These are phyloP conservation scores for Chaenocephalus aceratus DNA, from an alignment of 2,113 vertebrate species.

Conservation along the genomic window DNA sequence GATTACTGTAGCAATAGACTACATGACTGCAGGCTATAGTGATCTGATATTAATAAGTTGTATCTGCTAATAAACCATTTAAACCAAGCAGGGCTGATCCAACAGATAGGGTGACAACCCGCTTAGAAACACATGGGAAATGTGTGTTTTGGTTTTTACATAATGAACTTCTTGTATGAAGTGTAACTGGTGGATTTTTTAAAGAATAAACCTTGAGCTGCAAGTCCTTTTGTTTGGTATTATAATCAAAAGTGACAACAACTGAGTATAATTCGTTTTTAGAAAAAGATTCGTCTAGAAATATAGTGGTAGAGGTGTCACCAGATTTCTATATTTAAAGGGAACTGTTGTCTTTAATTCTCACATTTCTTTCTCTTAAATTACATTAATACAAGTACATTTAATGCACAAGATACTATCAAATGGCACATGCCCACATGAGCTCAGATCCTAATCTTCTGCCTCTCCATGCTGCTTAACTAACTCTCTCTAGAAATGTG, in stretches of 20 bases:
- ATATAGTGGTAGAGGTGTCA: neutral
- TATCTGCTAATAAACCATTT: slow-evolving; percentile 59
- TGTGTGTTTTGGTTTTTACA: neutral
- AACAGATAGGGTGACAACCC: slow-evolving; percentile 3
- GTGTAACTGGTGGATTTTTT: neutral
- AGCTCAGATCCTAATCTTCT: slow-evolving; percentile 19
- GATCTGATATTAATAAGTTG: slow-evolving; percentile 63
- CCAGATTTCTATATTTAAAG: neutral
- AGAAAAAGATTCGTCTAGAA: neutral
- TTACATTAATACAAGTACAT: neutral
- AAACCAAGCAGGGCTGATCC: slow-evolving; percentile 41
- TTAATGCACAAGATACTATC: neutral
- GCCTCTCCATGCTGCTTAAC: slow-evolving; percentile 30
- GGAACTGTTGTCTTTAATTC: neutral
- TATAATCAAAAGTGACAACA: neutral
- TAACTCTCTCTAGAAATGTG: slow-evolving; percentile 38
- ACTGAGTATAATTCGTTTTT: neutral
- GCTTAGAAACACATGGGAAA: neutral
- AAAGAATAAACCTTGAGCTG: neutral
- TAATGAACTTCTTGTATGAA: neutral
- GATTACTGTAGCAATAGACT: slow-evolving; percentile 43
- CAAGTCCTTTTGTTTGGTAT: neutral
- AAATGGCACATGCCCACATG: neutral
- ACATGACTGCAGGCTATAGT: slow-evolving; percentile 67
- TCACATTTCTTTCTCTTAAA: neutral